Conservation (phyloP, 2,797 vertebrate genomes). For the Falco columbarius region DNA sequence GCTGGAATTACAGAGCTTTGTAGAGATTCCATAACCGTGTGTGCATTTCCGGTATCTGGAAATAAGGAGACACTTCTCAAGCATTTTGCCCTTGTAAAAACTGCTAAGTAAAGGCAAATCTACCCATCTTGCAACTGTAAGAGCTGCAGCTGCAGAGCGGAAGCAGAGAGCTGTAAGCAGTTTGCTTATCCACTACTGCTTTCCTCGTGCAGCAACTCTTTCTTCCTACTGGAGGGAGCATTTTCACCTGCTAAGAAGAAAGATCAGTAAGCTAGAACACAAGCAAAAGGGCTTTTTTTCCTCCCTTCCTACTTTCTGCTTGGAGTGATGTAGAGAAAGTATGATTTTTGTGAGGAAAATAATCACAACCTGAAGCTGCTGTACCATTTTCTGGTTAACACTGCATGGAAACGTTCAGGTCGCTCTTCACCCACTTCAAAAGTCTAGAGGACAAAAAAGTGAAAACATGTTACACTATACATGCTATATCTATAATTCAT, state of each 20-base stretch:
- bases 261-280: neutral
- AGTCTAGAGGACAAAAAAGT: neutral
- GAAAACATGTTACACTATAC: neutral
- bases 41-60: neutral
- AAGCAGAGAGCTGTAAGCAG: neutral
- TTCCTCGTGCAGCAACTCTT: neutral
- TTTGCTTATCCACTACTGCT: neutral
- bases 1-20: slow-evolving; percentile 4
- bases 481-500: neutral
- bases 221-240: neutral
- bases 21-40: neutral
- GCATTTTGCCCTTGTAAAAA: neutral
- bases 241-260: neutral
- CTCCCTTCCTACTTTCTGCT: neutral
- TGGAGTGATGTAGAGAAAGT: neutral
- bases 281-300: neutral
- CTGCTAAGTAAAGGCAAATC: neutral
- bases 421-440: neutral
- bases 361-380: neutral
- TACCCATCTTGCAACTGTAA: neutral
- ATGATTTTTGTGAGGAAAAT: neutral
- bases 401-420: neutral
- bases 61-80: neutral
- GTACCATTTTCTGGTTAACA: neutral
- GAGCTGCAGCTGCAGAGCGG: neutral